phyloP scores from a whole-genome alignment of 2,888 invertebrate genomes.

The Rhagium mordax region DNA sequence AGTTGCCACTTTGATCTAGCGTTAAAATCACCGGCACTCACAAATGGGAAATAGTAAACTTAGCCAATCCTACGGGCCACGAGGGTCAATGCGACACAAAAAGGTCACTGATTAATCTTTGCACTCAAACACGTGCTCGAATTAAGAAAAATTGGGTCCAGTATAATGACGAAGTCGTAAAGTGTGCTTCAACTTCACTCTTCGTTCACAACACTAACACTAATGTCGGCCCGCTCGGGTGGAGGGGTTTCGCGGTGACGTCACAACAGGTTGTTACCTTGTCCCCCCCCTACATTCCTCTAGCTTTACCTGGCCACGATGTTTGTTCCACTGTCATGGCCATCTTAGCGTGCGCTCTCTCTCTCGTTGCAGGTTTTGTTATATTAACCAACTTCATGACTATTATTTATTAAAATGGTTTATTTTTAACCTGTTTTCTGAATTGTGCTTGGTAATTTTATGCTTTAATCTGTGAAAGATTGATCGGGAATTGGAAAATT shows the following conservation, averaged over 20 bases:
- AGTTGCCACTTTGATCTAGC: slow-evolving; percentile 28
- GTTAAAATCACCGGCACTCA: slow-evolving; percentile 31
- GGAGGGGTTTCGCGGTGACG: slow-evolving; percentile 65
- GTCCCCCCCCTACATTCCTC: slow-evolving; percentile 64
- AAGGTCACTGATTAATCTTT: slow-evolving; percentile 12
- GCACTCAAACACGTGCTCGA: slow-evolving; percentile 24
- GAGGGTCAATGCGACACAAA: slow-evolving; percentile 1
- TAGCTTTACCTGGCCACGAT: slow-evolving; percentile 65
- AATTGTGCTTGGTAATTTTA: slow-evolving; percentile 42
- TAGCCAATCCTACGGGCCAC: not conserved
- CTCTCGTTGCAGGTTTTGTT: slow-evolving; percentile 45
- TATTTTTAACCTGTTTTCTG: slow-evolving; percentile 48
- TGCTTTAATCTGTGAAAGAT: slow-evolving; percentile 33
- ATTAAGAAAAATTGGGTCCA: slow-evolving; percentile 27
- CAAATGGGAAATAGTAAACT: slow-evolving; percentile 1
- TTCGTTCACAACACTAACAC: slow-evolving; percentile 50
- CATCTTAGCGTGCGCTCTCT: slow-evolving; percentile 58
- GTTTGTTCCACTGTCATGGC: slow-evolving; percentile 68
- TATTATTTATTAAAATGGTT: slow-evolving; percentile 43
- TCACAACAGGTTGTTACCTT: slow-evolving; percentile 71
- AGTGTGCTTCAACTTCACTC: slow-evolving; percentile 46
- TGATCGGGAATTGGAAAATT: slow-evolving; percentile 21
- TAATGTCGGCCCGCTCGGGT: slow-evolving; percentile 52
- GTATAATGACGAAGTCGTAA: slow-evolving; percentile 41
- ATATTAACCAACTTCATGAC: slow-evolving; percentile 44